Conservation (phyloP, 2,797 vertebrate genomes). For the Scleropages formosus region DNA sequence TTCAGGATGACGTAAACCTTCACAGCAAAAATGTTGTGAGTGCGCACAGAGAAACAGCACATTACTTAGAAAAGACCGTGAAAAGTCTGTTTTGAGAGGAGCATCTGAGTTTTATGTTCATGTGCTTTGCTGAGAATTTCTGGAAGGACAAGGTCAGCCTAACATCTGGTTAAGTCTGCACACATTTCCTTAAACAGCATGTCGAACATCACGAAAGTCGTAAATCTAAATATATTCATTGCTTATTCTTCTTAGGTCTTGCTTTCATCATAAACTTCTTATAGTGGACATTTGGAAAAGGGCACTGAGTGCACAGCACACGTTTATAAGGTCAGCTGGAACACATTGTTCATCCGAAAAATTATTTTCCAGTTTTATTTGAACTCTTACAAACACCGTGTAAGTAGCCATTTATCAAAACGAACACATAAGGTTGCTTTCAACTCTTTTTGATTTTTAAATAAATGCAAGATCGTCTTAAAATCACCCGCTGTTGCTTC, state of each 20-base stretch:
- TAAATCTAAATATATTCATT: conserved; percentile 16
- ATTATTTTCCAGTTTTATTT: conserved; percentile 6
- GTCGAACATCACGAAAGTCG: not conserved
- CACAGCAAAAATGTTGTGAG: too few relatives aligned
- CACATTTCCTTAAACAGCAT: not conserved
- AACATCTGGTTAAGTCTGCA: conserved; percentile 11
- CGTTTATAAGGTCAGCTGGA: conserved; percentile 26
- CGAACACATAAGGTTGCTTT: not conserved
- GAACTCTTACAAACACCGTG: not conserved
- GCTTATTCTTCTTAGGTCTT: conserved; percentile 5
- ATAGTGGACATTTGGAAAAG: conserved; percentile 5
- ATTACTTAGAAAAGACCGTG: too few relatives aligned
- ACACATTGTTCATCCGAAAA: not conserved
- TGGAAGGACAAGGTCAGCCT: not conserved
- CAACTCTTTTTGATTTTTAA: too few relatives aligned
- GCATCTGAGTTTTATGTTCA: not conserved
- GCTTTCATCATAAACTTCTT: conserved; percentile 16
- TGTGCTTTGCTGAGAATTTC: not conserved
- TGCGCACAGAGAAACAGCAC: too few relatives aligned
- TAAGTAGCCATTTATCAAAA: conserved; percentile 5
- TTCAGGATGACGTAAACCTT: too few relatives aligned
- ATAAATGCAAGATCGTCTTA: too few relatives aligned
- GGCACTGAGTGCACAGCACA: not conserved
- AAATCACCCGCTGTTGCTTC: too few relatives aligned
- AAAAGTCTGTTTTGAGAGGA: too few relatives aligned